Evolutionary conservation across 2,888 invertebrate species (phyloP), one percentile per base, ranked within the genome.

Genomic region (Chloroclystis v-ata): DNA sequence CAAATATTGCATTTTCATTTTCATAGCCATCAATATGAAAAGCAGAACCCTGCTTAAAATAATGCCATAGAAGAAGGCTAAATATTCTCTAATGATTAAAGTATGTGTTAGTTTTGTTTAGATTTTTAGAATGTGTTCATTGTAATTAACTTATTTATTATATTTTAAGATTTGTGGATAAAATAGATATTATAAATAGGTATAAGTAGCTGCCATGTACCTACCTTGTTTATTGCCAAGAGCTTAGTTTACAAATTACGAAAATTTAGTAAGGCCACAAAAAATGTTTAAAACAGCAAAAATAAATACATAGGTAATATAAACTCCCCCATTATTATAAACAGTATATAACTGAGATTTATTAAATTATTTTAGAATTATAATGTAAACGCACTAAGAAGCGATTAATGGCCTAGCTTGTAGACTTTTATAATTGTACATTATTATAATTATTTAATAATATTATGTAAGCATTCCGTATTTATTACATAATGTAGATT

Each of bases 391-490:
- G 14, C 14, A 33, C n/a, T 16, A 5, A 4, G 20, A 20, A 20
- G 20, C 20, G 20, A 20, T 4, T 4, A 33, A 9, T 16, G 32
- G 37, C 9, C 33, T 38, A 38, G 44, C 32, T 46, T 29, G 16
- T 26, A 32, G 30, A n/a, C 4, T 37, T n/a, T 20, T 30, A 13
- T 35, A 33, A 28, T 11, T 25, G 26, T 9, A 43, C 16, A 26
- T 37, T 35, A 37, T 45, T 59, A 48, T 51, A 55, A 55, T 47
- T 55, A 47, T 47, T 54, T 46, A 28, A 45, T 52, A 52, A 45
- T 43, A 37, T 20, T 38, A 44, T 38, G 40, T 42, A 69, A 61
- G 69, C 71, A 72, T 72, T 72, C 72, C 71, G 54, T 71, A 68
- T 68, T 67, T 68, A 69, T 69, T 59, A 54, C 56, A 38, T 24